Conservation (phyloP, 2,797 vertebrate species). For the Streptopelia turtur region DNA sequence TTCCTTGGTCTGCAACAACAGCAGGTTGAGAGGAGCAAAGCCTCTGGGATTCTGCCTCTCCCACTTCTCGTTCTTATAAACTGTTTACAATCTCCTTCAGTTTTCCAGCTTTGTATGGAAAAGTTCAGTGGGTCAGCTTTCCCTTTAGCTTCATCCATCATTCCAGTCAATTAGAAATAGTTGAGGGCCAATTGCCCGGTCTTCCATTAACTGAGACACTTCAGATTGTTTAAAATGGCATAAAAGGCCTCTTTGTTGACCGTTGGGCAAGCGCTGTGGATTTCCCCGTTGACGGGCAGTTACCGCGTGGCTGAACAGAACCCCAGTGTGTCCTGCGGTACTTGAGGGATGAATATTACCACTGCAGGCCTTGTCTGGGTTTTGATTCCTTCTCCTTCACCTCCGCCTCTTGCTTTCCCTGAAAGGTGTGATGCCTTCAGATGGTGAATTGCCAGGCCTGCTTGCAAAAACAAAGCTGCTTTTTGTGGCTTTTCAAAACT, state of each 20-base stretch:
- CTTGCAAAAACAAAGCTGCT: not conserved
- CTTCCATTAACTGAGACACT: constrained; percentile 73
- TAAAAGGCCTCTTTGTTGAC: constrained; percentile 67
- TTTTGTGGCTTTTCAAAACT: constrained; percentile 49
- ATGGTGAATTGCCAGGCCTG: constrained; percentile 16
- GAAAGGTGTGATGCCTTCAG: constrained; percentile 57
- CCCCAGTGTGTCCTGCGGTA: not conserved
- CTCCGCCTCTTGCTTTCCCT: constrained; percentile 38
- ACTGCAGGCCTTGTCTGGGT: constrained; percentile 29
- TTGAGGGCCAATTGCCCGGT: constrained; percentile 62
- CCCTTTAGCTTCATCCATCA: constrained; percentile 66
- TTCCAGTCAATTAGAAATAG: constrained; percentile 74
- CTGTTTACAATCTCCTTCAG: constrained; percentile 46
- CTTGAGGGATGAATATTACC: constrained; percentile 9
- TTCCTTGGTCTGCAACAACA: not conserved
- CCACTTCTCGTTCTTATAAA: constrained; percentile 49
- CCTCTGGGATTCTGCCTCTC: constrained; percentile 69
- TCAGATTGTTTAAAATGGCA: constrained; percentile 67
- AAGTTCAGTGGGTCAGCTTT: constrained; percentile 69
- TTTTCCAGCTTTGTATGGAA: constrained; percentile 55
- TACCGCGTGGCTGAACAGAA: constrained; percentile 72
- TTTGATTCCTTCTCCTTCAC: constrained; percentile 60
- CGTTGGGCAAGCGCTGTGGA: constrained; percentile 39
- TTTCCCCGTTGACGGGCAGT: constrained; percentile 68
- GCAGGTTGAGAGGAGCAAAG: constrained; percentile 71